Evolutionary conservation across 2,888 invertebrate species (phyloP).

Genomic region (Augochlorella aurata): DNA sequence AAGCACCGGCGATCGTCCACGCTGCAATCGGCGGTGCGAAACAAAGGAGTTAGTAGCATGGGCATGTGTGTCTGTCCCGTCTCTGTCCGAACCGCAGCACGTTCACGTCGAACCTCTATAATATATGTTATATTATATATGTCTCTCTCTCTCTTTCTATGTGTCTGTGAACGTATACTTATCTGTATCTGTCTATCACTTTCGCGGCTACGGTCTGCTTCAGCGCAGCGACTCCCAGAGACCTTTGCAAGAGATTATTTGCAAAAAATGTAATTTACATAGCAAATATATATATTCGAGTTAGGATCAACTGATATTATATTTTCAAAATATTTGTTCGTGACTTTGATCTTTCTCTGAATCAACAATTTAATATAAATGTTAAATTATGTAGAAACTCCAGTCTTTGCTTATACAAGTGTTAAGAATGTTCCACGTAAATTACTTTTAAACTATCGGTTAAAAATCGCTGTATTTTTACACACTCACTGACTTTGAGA

Average conservation of each 20-base stretch:
- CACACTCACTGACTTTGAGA: too few species aligned
- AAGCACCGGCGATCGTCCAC: constrained; percentile 64
- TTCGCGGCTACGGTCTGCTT: not conserved
- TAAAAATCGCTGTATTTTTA: too few species aligned
- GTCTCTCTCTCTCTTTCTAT: not conserved
- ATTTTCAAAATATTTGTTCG: too few species aligned
- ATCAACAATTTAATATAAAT: too few species aligned
- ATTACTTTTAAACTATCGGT: too few species aligned
- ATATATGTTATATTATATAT: constrained; percentile 22
- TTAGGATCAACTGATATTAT: too few species aligned
- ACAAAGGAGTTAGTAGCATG: constrained; percentile 74
- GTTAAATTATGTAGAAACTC: too few species aligned
- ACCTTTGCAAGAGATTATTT: not conserved
- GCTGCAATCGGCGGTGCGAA: constrained; percentile 61
- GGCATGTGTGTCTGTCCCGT: constrained; percentile 75
- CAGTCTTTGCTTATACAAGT: not conserved
- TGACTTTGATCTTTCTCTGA: too few species aligned
- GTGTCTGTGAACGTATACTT: constrained; percentile 19
- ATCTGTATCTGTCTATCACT: constrained; percentile 1
- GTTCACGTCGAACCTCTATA: constrained; percentile 41
- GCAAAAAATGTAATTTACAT: too few species aligned
- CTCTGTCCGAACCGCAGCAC: constrained; percentile 64
- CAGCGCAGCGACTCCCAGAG: not conserved
- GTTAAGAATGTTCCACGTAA: not conserved
- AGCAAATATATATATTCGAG: too few species aligned